Conservation (phyloP, 2,797 vertebrate genomes). For the Liasis olivaceus region DNA sequence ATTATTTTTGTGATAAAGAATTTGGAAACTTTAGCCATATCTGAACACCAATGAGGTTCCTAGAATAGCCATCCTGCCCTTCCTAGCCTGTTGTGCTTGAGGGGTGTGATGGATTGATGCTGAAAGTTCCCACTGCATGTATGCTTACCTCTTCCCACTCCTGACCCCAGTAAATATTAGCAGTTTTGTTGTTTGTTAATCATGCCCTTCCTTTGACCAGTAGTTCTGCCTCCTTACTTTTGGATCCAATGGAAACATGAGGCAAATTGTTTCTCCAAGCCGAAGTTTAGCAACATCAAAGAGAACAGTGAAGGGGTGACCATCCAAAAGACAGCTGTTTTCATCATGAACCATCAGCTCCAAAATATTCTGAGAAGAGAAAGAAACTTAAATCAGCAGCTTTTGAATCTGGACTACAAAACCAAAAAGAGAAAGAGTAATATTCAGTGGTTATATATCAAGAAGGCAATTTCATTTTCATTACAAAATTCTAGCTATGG, state of each 20-base stretch:
- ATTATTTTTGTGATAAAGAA: background rate
- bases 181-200: background rate
- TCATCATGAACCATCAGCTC: conserved; percentile 80
- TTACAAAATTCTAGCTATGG: background rate
- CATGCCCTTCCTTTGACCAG: background rate
- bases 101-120: background rate
- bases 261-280: conserved; percentile 70
- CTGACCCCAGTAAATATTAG: background rate
- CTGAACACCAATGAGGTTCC: background rate
- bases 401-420: background rate
- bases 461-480: background rate
- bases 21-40: background rate
- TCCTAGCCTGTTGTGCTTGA: background rate
- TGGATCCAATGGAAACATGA: conserved; percentile 72
- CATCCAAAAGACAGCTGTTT: conserved; percentile 69
- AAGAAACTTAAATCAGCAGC: conserved; percentile 1
- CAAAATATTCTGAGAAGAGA: conserved; percentile 80
- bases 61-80: background rate
- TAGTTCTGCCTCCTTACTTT: conserved; percentile 66
- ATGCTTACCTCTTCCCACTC: background rate
- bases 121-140: background rate
- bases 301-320: conserved; percentile 70
- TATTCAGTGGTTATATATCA: background rate
- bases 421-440: rapidly evolving
- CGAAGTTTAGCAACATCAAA: conserved; percentile 80